Evolutionary conservation across 2,113 vertebrate genomes (phyloP).

Genomic region (Cyprinodon variegatus): DNA sequence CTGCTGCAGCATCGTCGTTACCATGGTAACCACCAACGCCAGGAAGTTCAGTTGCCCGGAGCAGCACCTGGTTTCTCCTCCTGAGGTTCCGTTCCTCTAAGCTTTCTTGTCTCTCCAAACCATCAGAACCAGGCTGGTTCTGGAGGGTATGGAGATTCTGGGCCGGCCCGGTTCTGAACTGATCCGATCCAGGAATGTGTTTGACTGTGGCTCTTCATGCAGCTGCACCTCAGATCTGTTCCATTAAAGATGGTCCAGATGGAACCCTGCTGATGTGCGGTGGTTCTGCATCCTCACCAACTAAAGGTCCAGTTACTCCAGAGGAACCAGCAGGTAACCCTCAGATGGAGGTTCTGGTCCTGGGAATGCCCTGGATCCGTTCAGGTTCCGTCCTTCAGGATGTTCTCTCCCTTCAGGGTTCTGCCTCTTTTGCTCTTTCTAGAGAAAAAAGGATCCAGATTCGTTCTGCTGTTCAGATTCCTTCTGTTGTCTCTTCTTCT

Average conservation of each 20-base stretch:
- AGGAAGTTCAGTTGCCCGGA: not conserved
- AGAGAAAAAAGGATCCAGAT: too few species aligned
- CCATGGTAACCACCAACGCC: conserved; percentile 37
- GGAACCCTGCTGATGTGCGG: too few species aligned
- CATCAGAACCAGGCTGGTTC: conserved; percentile 16
- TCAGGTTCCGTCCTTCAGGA: not conserved
- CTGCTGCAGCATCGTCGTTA: conserved; percentile 43
- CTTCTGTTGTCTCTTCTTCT: not conserved
- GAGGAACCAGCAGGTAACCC: too few species aligned
- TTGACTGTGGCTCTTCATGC: not conserved
- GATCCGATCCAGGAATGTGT: too few species aligned
- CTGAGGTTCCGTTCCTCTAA: too few species aligned
- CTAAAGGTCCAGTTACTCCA: too few species aligned
- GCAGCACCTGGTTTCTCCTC: too few species aligned
- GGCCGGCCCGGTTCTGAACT: not conserved
- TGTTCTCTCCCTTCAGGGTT: not conserved
- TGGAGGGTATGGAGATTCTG: not conserved
- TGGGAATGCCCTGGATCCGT: too few species aligned
- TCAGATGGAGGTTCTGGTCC: too few species aligned
- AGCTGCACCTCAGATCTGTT: not conserved
- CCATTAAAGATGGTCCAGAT: too few species aligned
- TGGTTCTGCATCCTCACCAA: not conserved
- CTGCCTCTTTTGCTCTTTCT: not conserved
- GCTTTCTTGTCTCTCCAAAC: not conserved
- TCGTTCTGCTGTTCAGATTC: not conserved